These are phyloP conservation scores for Oncorhynchus kisutch DNA, from an alignment of 2,113 vertebrate genomes.

Conservation along the genomic window DNA sequence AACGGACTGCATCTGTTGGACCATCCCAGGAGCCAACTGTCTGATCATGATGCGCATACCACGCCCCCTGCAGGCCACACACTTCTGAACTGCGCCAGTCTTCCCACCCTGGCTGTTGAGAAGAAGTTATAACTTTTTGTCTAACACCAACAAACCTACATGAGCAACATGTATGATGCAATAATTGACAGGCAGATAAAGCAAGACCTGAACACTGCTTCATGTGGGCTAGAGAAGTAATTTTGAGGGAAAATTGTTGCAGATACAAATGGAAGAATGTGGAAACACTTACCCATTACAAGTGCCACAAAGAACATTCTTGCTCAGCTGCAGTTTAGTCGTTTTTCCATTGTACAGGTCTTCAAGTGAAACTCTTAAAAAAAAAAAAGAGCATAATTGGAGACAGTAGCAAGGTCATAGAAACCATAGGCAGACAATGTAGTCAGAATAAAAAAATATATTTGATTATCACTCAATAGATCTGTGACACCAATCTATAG, in stretches of 20 bases:
- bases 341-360: conserved; percentile 98
- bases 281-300: conserved; percentile 89
- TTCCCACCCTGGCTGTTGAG: conserved; percentile 90
- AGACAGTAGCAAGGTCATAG: background rate
- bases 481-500: background rate
- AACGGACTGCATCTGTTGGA: conserved; percentile 98
- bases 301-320: conserved; percentile 94
- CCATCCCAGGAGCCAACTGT: conserved; percentile 97
- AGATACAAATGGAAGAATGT: background rate
- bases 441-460: background rate
- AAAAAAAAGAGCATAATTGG: conserved; percentile 20
- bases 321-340: conserved; percentile 98
- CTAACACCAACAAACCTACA: background rate
- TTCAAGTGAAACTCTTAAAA: conserved; percentile 92
- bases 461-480: too few relatives aligned
- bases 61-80: conserved; percentile 89
- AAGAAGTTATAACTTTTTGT: background rate
- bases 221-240: background rate
- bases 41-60: conserved; percentile 97
- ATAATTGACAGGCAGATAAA: background rate
- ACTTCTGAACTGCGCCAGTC: conserved; percentile 95
- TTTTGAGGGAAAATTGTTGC: background rate
- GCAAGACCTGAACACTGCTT: background rate
- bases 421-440: background rate
- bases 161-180: background rate